Conservation (phyloP, 2,113 vertebrate genomes). For the Beaufortia kweichowensis region DNA sequence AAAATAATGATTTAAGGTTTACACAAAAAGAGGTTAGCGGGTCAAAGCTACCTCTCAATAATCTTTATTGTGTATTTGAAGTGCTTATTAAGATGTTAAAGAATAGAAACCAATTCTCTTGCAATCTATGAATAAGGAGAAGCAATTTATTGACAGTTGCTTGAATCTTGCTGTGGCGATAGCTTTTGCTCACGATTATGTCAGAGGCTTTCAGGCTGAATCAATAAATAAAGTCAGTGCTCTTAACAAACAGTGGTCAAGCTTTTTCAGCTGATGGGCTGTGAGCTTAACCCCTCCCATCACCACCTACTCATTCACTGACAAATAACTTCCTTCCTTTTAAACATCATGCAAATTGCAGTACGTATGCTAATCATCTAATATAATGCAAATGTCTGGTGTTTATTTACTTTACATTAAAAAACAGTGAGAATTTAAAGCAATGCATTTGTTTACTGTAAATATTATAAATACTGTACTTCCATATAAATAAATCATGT, state of each 20-base stretch:
- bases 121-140: not conserved
- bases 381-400: not conserved
- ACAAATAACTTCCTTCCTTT: not conserved
- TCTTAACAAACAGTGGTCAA: slow-evolving; percentile 44
- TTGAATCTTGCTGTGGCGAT: slow-evolving; percentile 36
- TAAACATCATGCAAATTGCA: not conserved
- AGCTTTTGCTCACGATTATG: slow-evolving; percentile 32
- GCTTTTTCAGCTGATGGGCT: not conserved
- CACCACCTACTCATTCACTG: not conserved
- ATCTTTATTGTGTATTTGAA: not conserved
- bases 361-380: not conserved
- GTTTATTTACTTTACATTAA: not conserved
- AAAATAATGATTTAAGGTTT: too few relatives aligned
- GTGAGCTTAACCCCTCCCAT: slow-evolving; percentile 1
- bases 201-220: slow-evolving; percentile 50
- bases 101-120: not conserved
- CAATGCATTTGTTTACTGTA: too few relatives aligned
- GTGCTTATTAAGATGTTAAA: not conserved
- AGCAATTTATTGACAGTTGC: slow-evolving; percentile 42
- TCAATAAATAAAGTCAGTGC: slow-evolving; percentile 50
- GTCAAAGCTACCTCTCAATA: not conserved
- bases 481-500: too few relatives aligned
- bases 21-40: not conserved
- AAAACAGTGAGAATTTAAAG: too few relatives aligned
- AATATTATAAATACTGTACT: too few relatives aligned